Base-by-base conservation (phyloP, 2,888 invertebrate species). In the Oscheius myriophilus region DNA sequence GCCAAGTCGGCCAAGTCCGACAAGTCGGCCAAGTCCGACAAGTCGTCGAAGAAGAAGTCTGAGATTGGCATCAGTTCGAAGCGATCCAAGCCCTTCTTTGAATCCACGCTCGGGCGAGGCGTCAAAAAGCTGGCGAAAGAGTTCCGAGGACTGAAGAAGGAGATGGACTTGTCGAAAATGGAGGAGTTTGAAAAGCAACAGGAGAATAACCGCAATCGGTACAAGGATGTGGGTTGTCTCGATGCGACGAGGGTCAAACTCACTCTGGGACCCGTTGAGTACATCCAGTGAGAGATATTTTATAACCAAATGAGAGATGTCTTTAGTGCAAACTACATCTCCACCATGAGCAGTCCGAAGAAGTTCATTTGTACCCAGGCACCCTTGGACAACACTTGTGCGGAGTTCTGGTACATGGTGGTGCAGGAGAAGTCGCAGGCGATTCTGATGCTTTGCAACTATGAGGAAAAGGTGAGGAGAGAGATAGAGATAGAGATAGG, bases 361-460 rank as follows among this genome's bases (percentile, higher is more conserved):
- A 25, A 33, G 26, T 55, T 55, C 55, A 55, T 55, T 25, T 55
- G 55, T 26, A 55, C 55, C 21, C 55, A 58, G 45, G 58, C 41
- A 21, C 68, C 46, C 62, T 41, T 21, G 33, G 39, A 18, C 21
- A 21, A 18, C 41, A 41, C 43, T 18, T 42, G 42, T 41, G 42
- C 58, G 18, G 55, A 55, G 3, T 55, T 55, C 26, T 55, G 55
- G 55, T 55, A 55, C 9, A 55, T 55, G 55, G 39, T 55, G 7
- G n/a, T 55, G 26, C 55, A 55, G 26, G 55, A 55, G 26, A 55
- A 55, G n/a, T 26, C 18, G 18, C 26, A 55, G 26, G 55, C 55
- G 11, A 33, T 55, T 11, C 25, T 55, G 23, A 55, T 55, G 55
- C 55, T 55, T 12, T 55, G 55, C 18, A 55, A 55, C 55, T 55